A percentile compares a stretch with the other conserved stretches of the same genome.
Conservation (phyloP, 2,113 vertebrate genomes). For the Zapus hudsonius region DNA sequence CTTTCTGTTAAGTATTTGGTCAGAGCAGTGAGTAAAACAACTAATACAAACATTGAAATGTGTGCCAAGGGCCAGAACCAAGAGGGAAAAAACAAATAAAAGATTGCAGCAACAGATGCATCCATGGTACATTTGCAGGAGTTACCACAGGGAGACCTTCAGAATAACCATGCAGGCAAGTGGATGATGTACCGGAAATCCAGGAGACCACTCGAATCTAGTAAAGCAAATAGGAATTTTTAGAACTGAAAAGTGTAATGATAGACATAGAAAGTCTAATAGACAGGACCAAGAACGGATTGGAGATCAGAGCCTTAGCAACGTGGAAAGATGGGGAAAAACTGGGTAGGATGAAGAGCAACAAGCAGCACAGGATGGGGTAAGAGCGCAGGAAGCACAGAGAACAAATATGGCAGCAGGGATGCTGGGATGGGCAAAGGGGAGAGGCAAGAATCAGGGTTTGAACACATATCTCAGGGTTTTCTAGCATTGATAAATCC, state of each 20-base stretch:
- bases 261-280: not conserved
- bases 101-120: too few species aligned
- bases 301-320: not conserved
- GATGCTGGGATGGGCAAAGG: not conserved
- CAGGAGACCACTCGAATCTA: not conserved
- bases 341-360: accelerated
- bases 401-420: not conserved
- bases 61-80: too few species aligned
- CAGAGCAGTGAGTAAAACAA: too few species aligned
- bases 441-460: not conserved
- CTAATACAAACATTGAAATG: not conserved
- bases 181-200: not conserved
- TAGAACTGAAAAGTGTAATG: not conserved
- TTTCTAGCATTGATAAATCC: too few species aligned
- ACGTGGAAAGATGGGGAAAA: not conserved
- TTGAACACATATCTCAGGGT: not conserved
- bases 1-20: too few species aligned
- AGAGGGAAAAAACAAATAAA: not conserved
- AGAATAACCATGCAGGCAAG: not conserved
- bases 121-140: not conserved
- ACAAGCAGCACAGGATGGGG: not conserved
- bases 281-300: not conserved
- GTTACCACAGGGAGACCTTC: not conserved
- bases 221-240: not conserved
- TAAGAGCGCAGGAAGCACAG: not conserved